Evolutionary conservation across 2,797 vertebrate genomes (phyloP).

Genomic region (Arnoldichthys spilopterus): DNA sequence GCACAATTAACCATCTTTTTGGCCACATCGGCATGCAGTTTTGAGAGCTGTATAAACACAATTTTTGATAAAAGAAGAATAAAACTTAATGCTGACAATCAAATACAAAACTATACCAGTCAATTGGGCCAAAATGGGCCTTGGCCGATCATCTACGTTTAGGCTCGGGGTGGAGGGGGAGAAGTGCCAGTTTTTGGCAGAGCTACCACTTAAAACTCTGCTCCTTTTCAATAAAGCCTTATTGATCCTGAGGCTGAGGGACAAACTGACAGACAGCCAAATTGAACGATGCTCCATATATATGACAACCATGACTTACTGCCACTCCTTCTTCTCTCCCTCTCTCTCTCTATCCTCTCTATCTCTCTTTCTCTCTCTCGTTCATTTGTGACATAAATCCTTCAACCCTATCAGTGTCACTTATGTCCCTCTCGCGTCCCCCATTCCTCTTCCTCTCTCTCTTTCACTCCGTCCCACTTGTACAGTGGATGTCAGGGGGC

Average conservation of each 20-base stretch:
- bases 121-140: too few relatives aligned
- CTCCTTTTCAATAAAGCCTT: conserved; percentile 47
- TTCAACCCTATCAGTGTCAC: conserved; percentile 61
- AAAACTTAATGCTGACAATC: too few relatives aligned
- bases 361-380: conserved; percentile 29
- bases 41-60: too few relatives aligned
- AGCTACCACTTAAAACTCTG: conserved; percentile 12
- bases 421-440: conserved; percentile 55
- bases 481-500: conserved; percentile 71
- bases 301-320: conserved; percentile 48
- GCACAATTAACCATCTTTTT: too few relatives aligned
- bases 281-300: conserved; percentile 42
- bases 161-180: too few relatives aligned
- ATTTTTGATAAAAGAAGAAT: too few relatives aligned
- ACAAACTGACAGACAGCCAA: conserved; percentile 21
- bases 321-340: conserved; percentile 19
- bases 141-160: too few relatives aligned
- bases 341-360: conserved; percentile 25
- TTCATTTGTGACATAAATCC: conserved; percentile 48
- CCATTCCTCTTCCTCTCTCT: conserved; percentile 48
- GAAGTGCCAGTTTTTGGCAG: background rate
- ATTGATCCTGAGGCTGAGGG: conserved; percentile 23
- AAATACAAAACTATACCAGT: too few relatives aligned
- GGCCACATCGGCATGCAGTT: too few relatives aligned
- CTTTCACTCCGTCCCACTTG: conserved; percentile 63